Evolutionary conservation across 2,113 vertebrate species (phyloP).

Genomic region (Sclerurus mexicanus): DNA sequence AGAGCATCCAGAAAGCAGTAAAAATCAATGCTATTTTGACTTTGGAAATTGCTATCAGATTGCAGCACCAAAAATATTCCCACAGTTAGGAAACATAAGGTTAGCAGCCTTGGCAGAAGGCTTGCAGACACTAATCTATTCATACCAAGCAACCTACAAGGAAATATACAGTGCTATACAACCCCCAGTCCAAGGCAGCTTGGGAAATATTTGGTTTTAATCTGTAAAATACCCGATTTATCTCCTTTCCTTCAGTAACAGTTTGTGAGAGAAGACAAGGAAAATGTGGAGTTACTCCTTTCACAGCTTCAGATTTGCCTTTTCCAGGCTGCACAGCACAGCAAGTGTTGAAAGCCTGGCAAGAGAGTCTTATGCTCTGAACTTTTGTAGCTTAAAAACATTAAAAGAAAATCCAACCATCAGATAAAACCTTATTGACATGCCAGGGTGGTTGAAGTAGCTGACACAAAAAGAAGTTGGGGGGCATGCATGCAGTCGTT

Average conservation of each 20-base stretch:
- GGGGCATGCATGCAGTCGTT: neutral
- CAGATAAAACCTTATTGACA: fast-evolving
- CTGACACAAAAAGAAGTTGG: neutral
- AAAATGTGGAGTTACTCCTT: neutral
- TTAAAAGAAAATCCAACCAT: neutral
- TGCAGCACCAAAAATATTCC: neutral
- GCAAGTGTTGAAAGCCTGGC: neutral
- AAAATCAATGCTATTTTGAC: neutral
- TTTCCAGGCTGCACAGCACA: neutral
- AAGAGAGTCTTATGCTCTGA: neutral
- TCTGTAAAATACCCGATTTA: neutral
- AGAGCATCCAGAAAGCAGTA: neutral
- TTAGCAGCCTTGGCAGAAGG: neutral
- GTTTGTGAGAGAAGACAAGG: neutral
- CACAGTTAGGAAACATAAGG: neutral
- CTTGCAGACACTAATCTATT: neutral
- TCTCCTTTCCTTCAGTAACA: neutral
- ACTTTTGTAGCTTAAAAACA: neutral
- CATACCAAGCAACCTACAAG: neutral
- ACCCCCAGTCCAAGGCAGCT: neutral
- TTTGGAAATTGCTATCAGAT: neutral
- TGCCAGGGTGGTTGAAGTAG: neutral
- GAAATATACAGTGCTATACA: neutral
- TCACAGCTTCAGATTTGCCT: neutral
- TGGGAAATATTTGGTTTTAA: neutral